Percentiles rank a stretch among this genome's conserved stretches.
Evolutionary conservation across 2,113 vertebrate genomes (phyloP).

Genomic region (Pedionomus torquatus): DNA sequence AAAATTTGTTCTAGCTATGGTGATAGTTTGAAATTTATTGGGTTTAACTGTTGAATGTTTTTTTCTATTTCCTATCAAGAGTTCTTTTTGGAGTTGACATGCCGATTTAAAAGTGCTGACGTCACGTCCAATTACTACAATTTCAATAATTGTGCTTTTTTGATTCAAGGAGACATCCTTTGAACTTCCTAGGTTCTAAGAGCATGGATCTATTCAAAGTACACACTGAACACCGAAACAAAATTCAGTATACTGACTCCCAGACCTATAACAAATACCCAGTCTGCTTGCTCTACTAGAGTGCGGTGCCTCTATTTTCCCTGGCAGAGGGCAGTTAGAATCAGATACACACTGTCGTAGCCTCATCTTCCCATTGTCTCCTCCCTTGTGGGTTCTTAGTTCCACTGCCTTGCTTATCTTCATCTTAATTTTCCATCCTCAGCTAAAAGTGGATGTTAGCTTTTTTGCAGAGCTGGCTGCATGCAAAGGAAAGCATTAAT

Average conservation of each 20-base stretch:
- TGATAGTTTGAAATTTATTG: background rate
- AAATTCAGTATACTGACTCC: background rate
- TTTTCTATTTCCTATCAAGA: accelerated
- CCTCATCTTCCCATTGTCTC: background rate
- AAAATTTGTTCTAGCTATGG: background rate
- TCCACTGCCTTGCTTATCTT: background rate
- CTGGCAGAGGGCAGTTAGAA: background rate
- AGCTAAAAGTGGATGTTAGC: background rate
- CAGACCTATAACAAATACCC: background rate
- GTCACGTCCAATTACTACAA: background rate
- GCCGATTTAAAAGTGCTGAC: background rate
- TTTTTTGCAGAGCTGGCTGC: background rate
- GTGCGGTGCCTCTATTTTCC: background rate
- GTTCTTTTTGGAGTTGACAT: background rate
- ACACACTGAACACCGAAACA: accelerated
- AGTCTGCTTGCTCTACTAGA: background rate
- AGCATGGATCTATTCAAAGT: background rate
- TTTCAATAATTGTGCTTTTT: background rate
- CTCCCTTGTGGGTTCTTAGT: background rate
- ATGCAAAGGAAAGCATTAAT: background rate
- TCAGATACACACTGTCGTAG: accelerated
- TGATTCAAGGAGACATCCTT: background rate
- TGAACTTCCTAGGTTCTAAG: background rate
- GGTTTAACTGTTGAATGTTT: background rate
- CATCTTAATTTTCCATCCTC: background rate